Conservation (phyloP, 2,888 invertebrate species). For the Drosophila longiperda region DNA sequence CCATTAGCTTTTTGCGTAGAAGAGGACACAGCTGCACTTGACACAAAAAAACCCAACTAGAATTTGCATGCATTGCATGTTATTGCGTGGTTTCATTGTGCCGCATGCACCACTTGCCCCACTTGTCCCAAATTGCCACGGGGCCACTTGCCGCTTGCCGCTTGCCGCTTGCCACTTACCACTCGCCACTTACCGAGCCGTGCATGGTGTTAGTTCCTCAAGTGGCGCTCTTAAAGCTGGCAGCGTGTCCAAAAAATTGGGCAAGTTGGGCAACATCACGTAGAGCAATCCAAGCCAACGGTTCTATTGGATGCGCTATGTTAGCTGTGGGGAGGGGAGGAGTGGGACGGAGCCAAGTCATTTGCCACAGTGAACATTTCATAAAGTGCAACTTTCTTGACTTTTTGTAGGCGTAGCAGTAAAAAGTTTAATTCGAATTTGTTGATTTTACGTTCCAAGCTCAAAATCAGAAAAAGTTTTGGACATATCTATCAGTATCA, state of each 20-base stretch:
- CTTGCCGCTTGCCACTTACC: constrained; percentile 43
- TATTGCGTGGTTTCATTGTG: constrained; percentile 13
- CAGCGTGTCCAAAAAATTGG: constrained; percentile 69
- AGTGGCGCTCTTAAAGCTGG: constrained; percentile 46
- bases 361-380: constrained; percentile 17
- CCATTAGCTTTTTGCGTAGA: constrained; percentile 39
- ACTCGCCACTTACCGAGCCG: constrained; percentile 41
- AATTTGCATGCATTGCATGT: constrained; percentile 39
- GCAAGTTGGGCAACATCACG: constrained; percentile 69
- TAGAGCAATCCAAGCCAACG: constrained; percentile 47
- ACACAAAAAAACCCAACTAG: constrained; percentile 52
- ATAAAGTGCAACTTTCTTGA: neutral
- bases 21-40: constrained; percentile 38
- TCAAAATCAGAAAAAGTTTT: neutral
- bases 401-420: neutral
- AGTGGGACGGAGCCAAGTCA: constrained; percentile 12
- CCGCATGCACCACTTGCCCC: constrained; percentile 33
- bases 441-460: neutral
- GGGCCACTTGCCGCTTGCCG: constrained; percentile 43
- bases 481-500: neutral
- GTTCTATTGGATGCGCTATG: constrained; percentile 1
- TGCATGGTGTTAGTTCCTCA: constrained; percentile 39
- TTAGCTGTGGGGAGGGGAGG: neutral
- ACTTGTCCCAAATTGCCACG: constrained; percentile 28
- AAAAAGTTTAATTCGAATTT: neutral